Conservation (phyloP, 2,797 vertebrate species). For the Gouania willdenowi region DNA sequence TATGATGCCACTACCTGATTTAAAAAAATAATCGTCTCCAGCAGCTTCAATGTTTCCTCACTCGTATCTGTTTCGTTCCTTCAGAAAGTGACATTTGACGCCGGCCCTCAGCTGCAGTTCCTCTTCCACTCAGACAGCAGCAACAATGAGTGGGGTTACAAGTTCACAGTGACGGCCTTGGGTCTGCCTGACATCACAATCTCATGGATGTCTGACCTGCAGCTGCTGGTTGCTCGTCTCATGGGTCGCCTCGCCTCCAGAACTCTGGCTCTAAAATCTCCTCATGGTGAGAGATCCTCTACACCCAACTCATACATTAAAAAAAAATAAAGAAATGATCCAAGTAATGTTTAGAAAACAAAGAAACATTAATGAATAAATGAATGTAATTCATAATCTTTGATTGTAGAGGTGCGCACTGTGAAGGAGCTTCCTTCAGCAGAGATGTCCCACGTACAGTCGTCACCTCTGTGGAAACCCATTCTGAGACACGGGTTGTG, state of each 20-base stretch:
- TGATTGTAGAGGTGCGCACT: constrained; percentile 75
- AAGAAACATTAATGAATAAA: no score
- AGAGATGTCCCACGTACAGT: constrained; percentile 84
- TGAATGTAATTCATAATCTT: no score
- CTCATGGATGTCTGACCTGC: constrained; percentile 93
- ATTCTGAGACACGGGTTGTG: constrained; percentile 87
- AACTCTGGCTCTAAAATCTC: constrained; percentile 87
- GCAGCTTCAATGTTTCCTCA: neutral
- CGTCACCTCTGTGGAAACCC: constrained; percentile 92
- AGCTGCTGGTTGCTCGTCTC: constrained; percentile 90
- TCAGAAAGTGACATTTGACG: constrained; percentile 95
- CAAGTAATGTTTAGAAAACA: no score
- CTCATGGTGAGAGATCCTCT: constrained; percentile 83
- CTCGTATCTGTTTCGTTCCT: neutral
- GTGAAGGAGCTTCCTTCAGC: constrained; percentile 79
- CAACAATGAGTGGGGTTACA: constrained; percentile 98
- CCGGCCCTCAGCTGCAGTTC: constrained; percentile 95
- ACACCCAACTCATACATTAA: no score
- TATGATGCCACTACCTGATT: no score
- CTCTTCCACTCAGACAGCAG: constrained; percentile 98
- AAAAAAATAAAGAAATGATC: no score
- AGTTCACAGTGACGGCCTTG: constrained; percentile 89
- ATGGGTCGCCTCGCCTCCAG: constrained; percentile 96
- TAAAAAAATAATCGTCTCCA: neutral
- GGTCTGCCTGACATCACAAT: constrained; percentile 91